Evolutionary conservation across 64 coral and sea anemone species (phyloP), one percentile per base, ranked within the genome.

Genomic region (Montipora capricornis): DNA sequence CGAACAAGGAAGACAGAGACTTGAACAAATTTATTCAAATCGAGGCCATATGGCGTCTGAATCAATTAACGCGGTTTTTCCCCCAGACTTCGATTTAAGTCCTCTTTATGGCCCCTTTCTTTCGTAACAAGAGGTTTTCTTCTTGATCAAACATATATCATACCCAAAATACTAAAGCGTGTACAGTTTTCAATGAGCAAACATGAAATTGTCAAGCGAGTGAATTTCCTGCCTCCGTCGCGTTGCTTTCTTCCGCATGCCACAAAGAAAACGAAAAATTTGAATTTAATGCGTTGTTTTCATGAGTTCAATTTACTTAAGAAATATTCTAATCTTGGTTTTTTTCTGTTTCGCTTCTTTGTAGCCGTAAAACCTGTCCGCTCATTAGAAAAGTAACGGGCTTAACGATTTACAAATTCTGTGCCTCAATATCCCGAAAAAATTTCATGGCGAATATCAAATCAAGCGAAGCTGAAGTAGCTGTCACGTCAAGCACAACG

Each of bases 1-100:
- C 45, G 2, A 17, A 78, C 76, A 48, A 48, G 76, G 76, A 78
- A 78, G 64, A 49, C 6, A 19, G n/a, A 71, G 66, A 86, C 64
- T 86, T 46, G 47, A 19, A 49, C 74, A 71, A 88, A 88, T 93
- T 85, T 87, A 93, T 93, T 93, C 92, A 87, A 80, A 93, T 88
- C 77, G 49, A 77, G 59, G 46, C 57, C 81, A 88, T 93, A 80
- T 93, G 92, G 89, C 74, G 66, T 46, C 49, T 86, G 82, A 73
- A 70, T 70, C 67, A 70, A 86, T 86, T 70, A 86, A 68, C 17
- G 62, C 62, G 82, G 66, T 86, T 73, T 76, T 84, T 84, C 81
- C 67, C 47, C 45, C 11, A 5, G 45, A 49, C 45, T n/a, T 71
- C 62, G 47, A 82, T 82, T 82, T 45, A 45, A 79, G 24, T 82